phyloP scores from a whole-genome alignment of 2,888 invertebrate genomes.

The Sarcophaga carnaria region DNA sequence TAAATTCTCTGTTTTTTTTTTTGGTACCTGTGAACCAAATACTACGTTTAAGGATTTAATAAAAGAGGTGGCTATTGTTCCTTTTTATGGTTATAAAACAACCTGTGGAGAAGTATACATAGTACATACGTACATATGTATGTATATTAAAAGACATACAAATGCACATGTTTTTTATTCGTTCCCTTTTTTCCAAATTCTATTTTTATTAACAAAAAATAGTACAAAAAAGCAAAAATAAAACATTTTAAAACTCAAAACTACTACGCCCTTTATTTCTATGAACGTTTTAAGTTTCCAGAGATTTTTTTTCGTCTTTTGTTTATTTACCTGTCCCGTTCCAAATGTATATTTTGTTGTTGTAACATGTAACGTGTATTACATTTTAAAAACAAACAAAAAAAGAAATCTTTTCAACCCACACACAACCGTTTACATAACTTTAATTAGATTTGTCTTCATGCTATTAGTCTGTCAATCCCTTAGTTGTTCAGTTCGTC shows the following conservation, averaged over 20 bases:
- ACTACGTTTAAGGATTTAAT: neutral
- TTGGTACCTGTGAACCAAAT: conserved; percentile 36
- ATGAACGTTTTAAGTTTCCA: neutral
- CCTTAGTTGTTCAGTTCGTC: neutral
- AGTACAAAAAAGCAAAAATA: neutral
- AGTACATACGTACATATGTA: neutral
- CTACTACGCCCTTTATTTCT: neutral
- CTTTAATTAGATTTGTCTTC: neutral
- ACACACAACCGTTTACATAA: neutral
- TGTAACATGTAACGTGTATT: conserved; percentile 3
- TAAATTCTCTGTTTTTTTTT: neutral
- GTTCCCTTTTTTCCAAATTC: too few relatives aligned
- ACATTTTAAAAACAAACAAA: neutral
- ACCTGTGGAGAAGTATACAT: neutral
- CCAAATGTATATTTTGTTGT: conserved; percentile 13
- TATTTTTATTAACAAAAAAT: too few relatives aligned
- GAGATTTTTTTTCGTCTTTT: neutral
- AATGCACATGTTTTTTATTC: neutral
- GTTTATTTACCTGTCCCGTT: neutral
- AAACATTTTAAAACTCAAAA: neutral
- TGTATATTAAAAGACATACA: neutral
- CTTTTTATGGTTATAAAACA: conserved; percentile 17
- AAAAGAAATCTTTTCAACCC: neutral
- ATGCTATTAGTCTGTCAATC: neutral
- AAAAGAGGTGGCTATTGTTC: conserved; percentile 17